A percentile compares a stretch with the other conserved stretches of the same genome.
Evolutionary conservation across 2,888 invertebrate genomes (phyloP).

Genomic region (Eilema depressum): DNA sequence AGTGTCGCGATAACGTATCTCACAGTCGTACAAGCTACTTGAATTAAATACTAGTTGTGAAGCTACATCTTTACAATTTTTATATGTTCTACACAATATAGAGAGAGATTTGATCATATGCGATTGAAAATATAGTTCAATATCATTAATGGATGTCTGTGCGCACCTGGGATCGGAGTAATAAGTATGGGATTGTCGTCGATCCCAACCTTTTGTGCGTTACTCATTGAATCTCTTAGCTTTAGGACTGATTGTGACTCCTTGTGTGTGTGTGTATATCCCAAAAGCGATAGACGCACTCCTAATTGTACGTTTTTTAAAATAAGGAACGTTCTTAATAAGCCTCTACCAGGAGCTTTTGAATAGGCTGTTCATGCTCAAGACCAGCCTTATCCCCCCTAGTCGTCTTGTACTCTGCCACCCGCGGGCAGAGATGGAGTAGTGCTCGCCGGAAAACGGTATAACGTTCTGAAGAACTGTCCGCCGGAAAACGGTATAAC

Average conservation of each 20-base stretch:
- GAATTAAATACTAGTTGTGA: not conserved
- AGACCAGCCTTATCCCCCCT: not conserved
- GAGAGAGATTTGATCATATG: not conserved
- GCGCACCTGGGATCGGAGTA: not conserved
- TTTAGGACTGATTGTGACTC: not conserved
- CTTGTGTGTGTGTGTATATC: not conserved
- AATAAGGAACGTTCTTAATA: not conserved
- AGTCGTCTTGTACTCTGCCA: not conserved
- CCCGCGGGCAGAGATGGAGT: too few species aligned
- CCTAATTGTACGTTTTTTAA: not conserved
- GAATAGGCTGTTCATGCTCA: not conserved
- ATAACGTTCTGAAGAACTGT: not conserved
- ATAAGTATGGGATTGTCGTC: not conserved
- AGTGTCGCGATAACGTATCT: conserved; percentile 9
- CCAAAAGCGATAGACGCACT: not conserved
- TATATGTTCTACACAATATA: not conserved
- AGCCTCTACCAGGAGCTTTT: not conserved
- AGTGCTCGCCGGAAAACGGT: not conserved
- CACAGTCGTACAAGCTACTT: not conserved
- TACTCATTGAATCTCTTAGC: not conserved
- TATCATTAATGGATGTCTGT: not conserved
- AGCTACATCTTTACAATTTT: not conserved
- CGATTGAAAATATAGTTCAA: not conserved
- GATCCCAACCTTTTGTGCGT: not conserved
- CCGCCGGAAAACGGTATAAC: not conserved